These are phyloP conservation scores for Aurelia coerulea DNA, from an alignment of 30 jellyfish, hydroid and myxozoan genomes.

Conservation along the genomic window DNA sequence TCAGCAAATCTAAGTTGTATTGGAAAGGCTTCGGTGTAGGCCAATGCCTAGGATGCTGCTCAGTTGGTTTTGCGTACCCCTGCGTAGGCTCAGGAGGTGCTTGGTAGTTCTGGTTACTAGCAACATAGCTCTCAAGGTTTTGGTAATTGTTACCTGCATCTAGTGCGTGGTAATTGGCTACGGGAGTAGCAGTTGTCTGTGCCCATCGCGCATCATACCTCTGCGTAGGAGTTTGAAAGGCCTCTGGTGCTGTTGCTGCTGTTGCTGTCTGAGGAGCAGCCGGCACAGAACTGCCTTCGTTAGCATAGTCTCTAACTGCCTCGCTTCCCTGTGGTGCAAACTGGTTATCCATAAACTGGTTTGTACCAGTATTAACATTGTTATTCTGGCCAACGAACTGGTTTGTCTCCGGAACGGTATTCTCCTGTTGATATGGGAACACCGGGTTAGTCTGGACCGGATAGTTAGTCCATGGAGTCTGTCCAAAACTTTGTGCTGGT, in stretches of 20 bases:
- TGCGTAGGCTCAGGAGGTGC: not conserved
- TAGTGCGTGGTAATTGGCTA: not conserved
- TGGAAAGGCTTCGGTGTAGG: conserved; percentile 67
- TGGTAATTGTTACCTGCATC: not conserved
- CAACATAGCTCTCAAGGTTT: not conserved
- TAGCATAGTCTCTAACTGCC: not conserved
- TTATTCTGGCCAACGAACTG: not conserved
- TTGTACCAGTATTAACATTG: not conserved
- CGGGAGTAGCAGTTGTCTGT: conserved; percentile 9
- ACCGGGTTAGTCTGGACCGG: conserved; percentile 61
- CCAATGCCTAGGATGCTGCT: conserved; percentile 32
- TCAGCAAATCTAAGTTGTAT: conserved; percentile 14
- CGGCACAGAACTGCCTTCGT: too few relatives aligned
- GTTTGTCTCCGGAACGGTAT: not conserved
- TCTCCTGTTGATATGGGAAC: conserved; percentile 56
- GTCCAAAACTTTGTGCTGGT: not conserved
- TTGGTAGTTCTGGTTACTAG: not conserved
- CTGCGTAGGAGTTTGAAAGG: not conserved
- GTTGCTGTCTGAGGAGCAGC: conserved; percentile 33
- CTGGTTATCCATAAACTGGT: not conserved
- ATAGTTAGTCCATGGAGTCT: conserved; percentile 55
- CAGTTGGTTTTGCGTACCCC: conserved; percentile 10
- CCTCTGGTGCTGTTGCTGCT: conserved; percentile 43
- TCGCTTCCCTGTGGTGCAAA: not conserved
- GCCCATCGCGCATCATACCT: not conserved